Evolutionary conservation across 2,888 invertebrate species (phyloP).

Genomic region (Scaptomyza caliginosa): DNA sequence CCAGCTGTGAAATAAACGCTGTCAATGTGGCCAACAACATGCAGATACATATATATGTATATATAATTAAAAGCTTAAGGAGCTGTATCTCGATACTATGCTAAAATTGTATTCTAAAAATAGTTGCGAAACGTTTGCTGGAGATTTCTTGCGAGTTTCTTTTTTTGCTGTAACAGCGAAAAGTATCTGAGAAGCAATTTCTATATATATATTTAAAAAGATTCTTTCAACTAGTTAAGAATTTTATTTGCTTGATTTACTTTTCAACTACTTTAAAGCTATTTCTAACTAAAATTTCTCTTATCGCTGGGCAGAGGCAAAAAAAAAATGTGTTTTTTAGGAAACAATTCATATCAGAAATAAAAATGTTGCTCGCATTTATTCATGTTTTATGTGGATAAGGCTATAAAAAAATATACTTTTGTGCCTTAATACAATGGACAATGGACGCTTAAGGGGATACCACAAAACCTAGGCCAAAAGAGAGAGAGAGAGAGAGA

Average conservation of each 20-base stretch:
- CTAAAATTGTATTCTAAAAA: constrained; percentile 20
- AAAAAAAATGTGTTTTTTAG: too few species aligned
- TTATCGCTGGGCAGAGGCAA: constrained; percentile 18
- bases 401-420: constrained; percentile 57
- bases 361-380: constrained; percentile 10
- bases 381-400: constrained; percentile 9
- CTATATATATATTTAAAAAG: too few species aligned
- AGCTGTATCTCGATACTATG: constrained; percentile 4
- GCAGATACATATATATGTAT: too few species aligned
- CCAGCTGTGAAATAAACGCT: too few species aligned
- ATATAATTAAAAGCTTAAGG: too few species aligned
- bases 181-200: too few species aligned
- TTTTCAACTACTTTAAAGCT: not conserved
- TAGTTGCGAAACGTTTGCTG: constrained; percentile 1
- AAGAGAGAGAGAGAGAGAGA: not conserved
- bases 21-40: too few species aligned
- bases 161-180: too few species aligned
- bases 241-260: not conserved
- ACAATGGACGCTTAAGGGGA: constrained; percentile 4
- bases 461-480: constrained; percentile 44
- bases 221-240: too few species aligned
- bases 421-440: constrained; percentile 16
- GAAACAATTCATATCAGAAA: constrained; percentile 13
- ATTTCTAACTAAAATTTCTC: not conserved
- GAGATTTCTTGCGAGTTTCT: constrained; percentile 12